Evolutionary conservation across 1,140 invertebrate genomes (phyloP).

Genomic region (Spodoptera litura): DNA sequence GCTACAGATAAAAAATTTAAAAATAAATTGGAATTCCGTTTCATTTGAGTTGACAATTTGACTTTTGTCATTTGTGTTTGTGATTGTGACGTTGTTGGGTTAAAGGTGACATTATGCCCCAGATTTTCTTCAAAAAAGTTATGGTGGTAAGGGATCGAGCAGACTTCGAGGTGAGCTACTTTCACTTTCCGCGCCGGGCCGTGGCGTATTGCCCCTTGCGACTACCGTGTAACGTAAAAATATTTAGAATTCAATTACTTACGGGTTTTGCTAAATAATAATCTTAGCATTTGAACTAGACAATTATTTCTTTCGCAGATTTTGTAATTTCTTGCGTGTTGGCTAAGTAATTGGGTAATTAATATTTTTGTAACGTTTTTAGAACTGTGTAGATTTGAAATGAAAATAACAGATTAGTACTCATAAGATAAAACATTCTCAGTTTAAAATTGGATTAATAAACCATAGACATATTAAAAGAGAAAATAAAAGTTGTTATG

Average conservation of each 20-base stretch:
- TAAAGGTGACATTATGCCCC: conserved; percentile 79
- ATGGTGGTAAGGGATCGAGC: conserved; percentile 79
- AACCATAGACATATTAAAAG: too few relatives aligned
- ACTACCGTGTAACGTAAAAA: conserved; percentile 39
- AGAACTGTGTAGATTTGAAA: too few relatives aligned
- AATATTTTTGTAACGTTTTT: too few relatives aligned
- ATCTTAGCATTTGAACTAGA: too few relatives aligned
- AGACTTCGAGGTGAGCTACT: conserved; percentile 80
- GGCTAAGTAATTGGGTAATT: too few relatives aligned
- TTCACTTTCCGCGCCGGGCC: conserved; percentile 71
- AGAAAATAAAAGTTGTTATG: too few relatives aligned
- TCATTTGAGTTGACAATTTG: conserved; percentile 40
- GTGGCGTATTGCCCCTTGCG: conserved; percentile 43
- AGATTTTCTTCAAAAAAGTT: conserved; percentile 85
- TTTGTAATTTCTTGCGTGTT: too few relatives aligned
- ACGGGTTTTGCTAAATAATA: not conserved
- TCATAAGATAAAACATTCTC: too few relatives aligned
- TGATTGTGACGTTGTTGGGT: conserved; percentile 55
- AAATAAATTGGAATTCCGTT: conserved; percentile 39
- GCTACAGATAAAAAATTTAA: conserved; percentile 30
- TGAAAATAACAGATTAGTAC: too few relatives aligned
- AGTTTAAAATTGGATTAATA: too few relatives aligned
- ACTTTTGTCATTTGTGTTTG: conserved; percentile 50
- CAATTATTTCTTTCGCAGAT: too few relatives aligned
- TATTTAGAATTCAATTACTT: conserved; percentile 16